Base-by-base conservation (phyloP, 1,140 invertebrate species). In the Radopholus similis region DNA sequence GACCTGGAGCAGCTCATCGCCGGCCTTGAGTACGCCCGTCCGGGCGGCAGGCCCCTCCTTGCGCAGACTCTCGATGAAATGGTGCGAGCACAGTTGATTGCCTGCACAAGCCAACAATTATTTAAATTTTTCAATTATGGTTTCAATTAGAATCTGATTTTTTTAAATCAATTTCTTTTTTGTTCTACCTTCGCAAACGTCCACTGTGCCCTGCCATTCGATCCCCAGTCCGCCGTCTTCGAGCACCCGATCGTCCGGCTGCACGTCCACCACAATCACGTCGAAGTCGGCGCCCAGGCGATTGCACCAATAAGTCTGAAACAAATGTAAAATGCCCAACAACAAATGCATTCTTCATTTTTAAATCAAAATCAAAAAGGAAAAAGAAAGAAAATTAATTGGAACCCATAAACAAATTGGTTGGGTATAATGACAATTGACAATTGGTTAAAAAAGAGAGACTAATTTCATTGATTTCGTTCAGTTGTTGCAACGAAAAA, bases 161-260 rank as follows among this genome's bases (percentile, higher is more conserved):
- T 42, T 42, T 42, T 42, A 13, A 42, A 40, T 40, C 11, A 40
- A 40, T 40, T 40, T 40, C 1, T 23, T 4, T 11, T 5, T 23
- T 21, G 8, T 51, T 23, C 3, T 86, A 2, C 91, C 92, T 71
- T 92, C 90, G 82, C 93, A 91, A 38, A 94, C 90, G 78, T 95
- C 92, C 21, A 95, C 94, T 0, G 94, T 97, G 53, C 94, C 95
- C 83, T 97, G 94, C 55, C 97, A 85, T 64, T 91, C 93, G 68
- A 97, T 96, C 8, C 94, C 94, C 28, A 97, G 86, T 18, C 93
- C 93, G 67, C 92, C 91, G 75, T 87, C 90, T 84, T 67, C 69
- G 15, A 60, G 44, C 23, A 77, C 58, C n/a, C 75, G 49, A 15
- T 75, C 67, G 58, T 81, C 78, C 5, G 78, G 72, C 35, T 58